A percentile compares a stretch with the other conserved stretches of the same genome.
phyloP scores from a whole-genome alignment of 2,113 vertebrate genomes.

The Furnarius figulus region DNA sequence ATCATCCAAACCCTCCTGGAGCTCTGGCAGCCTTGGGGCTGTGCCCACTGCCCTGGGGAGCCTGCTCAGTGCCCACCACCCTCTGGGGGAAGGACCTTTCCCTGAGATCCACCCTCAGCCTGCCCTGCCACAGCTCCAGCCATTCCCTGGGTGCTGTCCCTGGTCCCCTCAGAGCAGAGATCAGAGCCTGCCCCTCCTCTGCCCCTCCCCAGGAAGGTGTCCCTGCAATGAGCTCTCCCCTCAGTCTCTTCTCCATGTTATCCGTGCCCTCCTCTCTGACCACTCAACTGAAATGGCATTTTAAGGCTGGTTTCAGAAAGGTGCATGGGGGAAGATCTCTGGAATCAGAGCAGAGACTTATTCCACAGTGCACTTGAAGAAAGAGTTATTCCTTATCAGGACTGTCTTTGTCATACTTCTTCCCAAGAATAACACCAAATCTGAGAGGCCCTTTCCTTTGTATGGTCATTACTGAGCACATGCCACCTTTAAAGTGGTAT shows the following conservation, averaged over 20 bases:
- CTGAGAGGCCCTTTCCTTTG: background rate
- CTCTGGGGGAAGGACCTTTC: background rate
- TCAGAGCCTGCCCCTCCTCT: background rate
- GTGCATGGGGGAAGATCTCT: accelerated
- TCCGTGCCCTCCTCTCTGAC: background rate
- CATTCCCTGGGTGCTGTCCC: background rate
- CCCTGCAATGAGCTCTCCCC: background rate
- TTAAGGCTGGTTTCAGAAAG: background rate
- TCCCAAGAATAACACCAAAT: background rate
- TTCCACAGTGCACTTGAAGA: accelerated
- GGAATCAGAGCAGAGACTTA: background rate
- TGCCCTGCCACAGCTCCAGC: background rate
- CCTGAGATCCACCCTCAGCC: background rate
- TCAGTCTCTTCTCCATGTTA: background rate
- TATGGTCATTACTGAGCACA: background rate
- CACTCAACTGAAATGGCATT: background rate
- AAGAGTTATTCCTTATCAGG: background rate
- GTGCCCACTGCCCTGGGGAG: background rate
- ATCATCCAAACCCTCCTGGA: background rate
- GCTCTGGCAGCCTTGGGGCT: background rate
- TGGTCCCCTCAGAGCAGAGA: background rate
- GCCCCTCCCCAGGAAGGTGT: background rate
- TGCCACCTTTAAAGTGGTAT: background rate
- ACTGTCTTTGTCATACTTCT: too few relatives aligned
- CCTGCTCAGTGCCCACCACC: background rate